A percentile compares a stretch with the other conserved stretches of the same genome.
Evolutionary conservation across 2,113 vertebrate genomes (phyloP).

Genomic region (Labrus mixtus): DNA sequence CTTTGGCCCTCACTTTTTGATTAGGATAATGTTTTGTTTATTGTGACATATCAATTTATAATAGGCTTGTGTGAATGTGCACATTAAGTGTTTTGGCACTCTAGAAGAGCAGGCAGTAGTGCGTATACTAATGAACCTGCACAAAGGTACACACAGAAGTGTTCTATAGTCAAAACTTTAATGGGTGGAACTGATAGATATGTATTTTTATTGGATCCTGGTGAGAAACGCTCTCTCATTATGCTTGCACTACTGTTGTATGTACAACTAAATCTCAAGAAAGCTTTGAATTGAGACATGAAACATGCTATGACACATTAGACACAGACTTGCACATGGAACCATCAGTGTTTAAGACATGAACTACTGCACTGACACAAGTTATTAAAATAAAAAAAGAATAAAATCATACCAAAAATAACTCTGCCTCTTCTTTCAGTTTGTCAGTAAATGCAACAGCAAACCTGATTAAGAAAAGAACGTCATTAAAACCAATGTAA

Average conservation of each 20-base stretch:
- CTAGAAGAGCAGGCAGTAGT: not conserved
- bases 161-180: not conserved
- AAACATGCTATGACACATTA: not conserved
- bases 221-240: too few relatives aligned
- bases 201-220: too few relatives aligned
- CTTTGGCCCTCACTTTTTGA: constrained; percentile 9
- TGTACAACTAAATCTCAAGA: too few relatives aligned
- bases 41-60: constrained; percentile 1
- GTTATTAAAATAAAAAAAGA: constrained; percentile 23
- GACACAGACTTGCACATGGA: not conserved
- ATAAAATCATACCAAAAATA: constrained; percentile 86
- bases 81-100: not conserved
- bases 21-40: constrained; percentile 7
- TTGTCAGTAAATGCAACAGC: constrained; percentile 91
- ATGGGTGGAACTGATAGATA: not conserved
- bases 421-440: constrained; percentile 87
- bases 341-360: not conserved
- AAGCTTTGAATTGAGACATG: too few relatives aligned
- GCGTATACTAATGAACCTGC: not conserved
- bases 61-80: not conserved
- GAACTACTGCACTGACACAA: constrained; percentile 1
- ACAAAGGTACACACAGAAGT: not conserved
- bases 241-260: too few relatives aligned
- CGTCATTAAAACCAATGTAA: constrained; percentile 17
- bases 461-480: constrained; percentile 85